Conservation (phyloP, 92 coral and sea anemone genomes). For the Plumapathes pennacea region DNA sequence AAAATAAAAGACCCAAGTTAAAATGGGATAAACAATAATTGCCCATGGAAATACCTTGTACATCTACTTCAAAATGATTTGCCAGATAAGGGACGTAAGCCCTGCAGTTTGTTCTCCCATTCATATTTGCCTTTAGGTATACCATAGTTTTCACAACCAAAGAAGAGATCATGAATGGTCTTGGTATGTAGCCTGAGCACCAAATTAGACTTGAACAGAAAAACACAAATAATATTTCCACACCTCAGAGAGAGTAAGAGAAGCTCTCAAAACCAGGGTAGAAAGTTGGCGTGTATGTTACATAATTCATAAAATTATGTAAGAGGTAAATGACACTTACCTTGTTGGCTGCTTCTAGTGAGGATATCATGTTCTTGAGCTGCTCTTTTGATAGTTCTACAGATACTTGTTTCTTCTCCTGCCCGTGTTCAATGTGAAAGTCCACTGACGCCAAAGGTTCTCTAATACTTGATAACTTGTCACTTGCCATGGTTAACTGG, state of each 20-base stretch:
- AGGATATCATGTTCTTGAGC: conserved; percentile 71
- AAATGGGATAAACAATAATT: background rate
- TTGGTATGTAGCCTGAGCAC: too few species aligned
- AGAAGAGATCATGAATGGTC: too few species aligned
- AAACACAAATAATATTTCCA: too few species aligned
- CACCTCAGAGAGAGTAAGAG: too few species aligned
- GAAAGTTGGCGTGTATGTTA: background rate
- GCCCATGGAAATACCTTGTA: background rate
- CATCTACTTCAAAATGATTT: background rate
- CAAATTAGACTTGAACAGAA: too few species aligned
- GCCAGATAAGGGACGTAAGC: background rate
- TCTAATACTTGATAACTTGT: conserved; percentile 84
- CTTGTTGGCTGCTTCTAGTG: conserved; percentile 95
- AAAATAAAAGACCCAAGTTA: background rate
- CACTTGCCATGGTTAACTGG: conserved; percentile 93
- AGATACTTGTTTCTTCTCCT: conserved; percentile 65
- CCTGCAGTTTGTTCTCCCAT: too few species aligned
- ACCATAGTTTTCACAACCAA: too few species aligned
- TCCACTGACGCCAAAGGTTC: conserved; percentile 80
- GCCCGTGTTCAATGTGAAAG: conserved; percentile 70
- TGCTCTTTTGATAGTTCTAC: conserved; percentile 89
- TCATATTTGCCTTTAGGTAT: too few species aligned
- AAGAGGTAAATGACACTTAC: conserved; percentile 19
- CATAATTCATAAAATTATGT: too few species aligned
- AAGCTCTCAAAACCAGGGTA: background rate